Evolutionary conservation across 2,797 vertebrate species (phyloP), one percentile per base, ranked within the genome.

Genomic region (Eupleurogrammus muticus): DNA sequence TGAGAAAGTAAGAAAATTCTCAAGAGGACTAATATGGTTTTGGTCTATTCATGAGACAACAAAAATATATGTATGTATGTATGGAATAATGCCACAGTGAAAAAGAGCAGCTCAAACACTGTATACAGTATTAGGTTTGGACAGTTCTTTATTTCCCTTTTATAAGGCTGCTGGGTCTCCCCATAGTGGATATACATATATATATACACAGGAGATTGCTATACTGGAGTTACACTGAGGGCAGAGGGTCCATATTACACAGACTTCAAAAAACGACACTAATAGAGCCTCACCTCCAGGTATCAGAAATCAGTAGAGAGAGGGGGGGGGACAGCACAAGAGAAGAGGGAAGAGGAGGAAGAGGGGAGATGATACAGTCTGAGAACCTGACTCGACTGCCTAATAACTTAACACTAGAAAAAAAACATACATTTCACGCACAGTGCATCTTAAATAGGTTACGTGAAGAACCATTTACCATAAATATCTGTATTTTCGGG

Each of bases 71-170:
- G n/a, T n/a, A n/a, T n/a, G n/a, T n/a, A n/a, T n/a, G 24, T 49
- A 23, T 16, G 38, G 42, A 62, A 1, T 42, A 34, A 67, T 21
- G 24, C 0, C 28, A 74, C 19, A 5, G 20, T 32, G 52, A 80
- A 79, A 83, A 44, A 84, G 53, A 78, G 63, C 50, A 55, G 66
- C 21, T 68, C 53, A 70, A 59, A 57, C 76, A 70, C 14, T 28
- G 40, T 85, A 73, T 84, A 82, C 62, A 83, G 50, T 80, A 73
- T 82, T 87, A 92, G 90, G 89, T 92, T 92, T 92, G 87, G 90
- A 93, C 91, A 94, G 92, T 93, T 93, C 87, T 95, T 95, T 95
- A 95, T 94, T 93, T 93, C 93, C 92, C 91, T 93, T 94, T 92
- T 84, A 93, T 94, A 94, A 92, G 93, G 93, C 93, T 92, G 93